Evolutionary conservation across 2,797 vertebrate genomes (phyloP), one percentile per base, ranked within the genome.

Genomic region (Xiphorhynchus erythropygius): DNA sequence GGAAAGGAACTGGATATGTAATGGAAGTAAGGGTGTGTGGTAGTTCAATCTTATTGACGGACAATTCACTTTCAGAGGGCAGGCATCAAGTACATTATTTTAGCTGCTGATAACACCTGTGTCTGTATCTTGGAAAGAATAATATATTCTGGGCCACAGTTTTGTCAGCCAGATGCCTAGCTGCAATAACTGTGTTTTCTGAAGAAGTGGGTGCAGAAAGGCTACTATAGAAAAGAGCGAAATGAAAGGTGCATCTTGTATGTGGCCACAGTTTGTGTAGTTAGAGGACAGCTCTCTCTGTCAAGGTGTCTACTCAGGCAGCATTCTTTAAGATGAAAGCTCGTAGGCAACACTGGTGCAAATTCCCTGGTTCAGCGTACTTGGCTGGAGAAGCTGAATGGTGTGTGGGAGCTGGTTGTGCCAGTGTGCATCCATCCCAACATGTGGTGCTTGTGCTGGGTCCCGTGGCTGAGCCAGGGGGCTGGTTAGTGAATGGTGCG

Each of bases 391-490:
- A 25, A 59, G 21, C 25, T 37, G 41, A 47, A 7, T 41, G 37
- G 21, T 23, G 30, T 7, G 30, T 63, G 33, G 22, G 32, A 75
- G 23, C 39, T 87, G 70, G 8, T 42, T 89, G 41, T 65, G 32
- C 49, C 11, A 4, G 25, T 2, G 18, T 67, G 25, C 27, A n/a
- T 41, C 18, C 8, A 11, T 13, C 18, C 46, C 47, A 28, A 16
- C 4, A 8, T 0, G 0, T 2, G 16, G 7, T 18, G 11, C n/a
- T 79, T 67, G 33, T 15, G 16, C 42, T 11, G 32, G 19, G 9
- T 28, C 19, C 35, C 11, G 10, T 0, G 4, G 28, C 49, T 44
- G 49, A 81, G 25, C 18, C 23, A 8, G 32, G 10, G 2, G 0
- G 27, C 33, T 7, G 42, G 4, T n/a, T 80, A 52, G 28, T 5